Percentiles rank a stretch among this genome's conserved stretches.
phyloP scores from a whole-genome alignment of 1,140 invertebrate species.

The Nebria ingens region DNA sequence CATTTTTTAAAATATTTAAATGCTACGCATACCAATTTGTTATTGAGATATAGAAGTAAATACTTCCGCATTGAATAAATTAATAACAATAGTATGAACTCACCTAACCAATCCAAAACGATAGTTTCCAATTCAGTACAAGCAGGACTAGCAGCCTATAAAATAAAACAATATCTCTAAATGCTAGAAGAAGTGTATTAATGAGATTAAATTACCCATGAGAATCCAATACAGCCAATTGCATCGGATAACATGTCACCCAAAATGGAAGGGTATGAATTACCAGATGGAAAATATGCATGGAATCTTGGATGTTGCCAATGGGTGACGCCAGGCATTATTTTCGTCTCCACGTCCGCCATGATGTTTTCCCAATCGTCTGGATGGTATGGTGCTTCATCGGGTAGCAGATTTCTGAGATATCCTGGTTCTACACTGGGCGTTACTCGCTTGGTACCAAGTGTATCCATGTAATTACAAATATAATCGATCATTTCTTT shows the following conservation, averaged over 20 bases:
- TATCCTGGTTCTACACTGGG: conserved; percentile 90
- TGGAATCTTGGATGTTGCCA: conserved; percentile 99
- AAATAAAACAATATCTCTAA: conserved; percentile 7
- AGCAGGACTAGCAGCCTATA: conserved; percentile 86
- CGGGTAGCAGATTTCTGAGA: conserved; percentile 69
- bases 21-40: too few relatives aligned
- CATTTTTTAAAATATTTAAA: too few relatives aligned
- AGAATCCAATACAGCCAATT: conserved; percentile 96
- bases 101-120: conserved; percentile 94
- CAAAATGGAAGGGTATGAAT: conserved; percentile 93
- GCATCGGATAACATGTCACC: conserved; percentile 96
- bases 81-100: conserved; percentile 31
- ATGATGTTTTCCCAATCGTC: conserved; percentile 91
- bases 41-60: not conserved
- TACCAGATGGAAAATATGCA: conserved; percentile 97
- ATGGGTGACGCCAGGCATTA: conserved; percentile 97
- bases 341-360: conserved; percentile 87
- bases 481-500: conserved; percentile 99
- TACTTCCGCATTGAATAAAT: not conserved
- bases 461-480: conserved; percentile 85
- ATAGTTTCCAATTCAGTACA: conserved; percentile 97
- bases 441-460: conserved; percentile 72
- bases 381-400: conserved; percentile 71
- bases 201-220: conserved; percentile 64
- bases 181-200: not conserved